A percentile compares a stretch with the other conserved stretches of the same genome.
These are phyloP conservation scores for Psettodes erumei DNA, from an alignment of 2,113 vertebrate species.

Conservation along the genomic window DNA sequence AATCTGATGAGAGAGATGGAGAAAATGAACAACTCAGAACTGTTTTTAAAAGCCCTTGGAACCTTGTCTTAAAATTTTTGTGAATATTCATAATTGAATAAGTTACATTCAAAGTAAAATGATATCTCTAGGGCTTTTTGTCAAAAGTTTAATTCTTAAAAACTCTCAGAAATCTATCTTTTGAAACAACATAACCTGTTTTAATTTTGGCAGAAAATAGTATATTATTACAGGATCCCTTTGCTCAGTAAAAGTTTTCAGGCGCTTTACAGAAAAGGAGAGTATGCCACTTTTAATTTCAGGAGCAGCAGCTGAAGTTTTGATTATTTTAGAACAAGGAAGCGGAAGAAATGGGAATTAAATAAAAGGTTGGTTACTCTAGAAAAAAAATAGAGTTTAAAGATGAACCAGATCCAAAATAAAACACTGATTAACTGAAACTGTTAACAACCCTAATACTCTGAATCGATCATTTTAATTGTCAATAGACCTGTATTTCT, in stretches of 20 bases:
- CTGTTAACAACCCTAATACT: too few species aligned
- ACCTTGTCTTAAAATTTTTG: neutral
- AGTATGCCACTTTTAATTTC: neutral
- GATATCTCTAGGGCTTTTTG: too few species aligned
- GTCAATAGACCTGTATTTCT: too few species aligned
- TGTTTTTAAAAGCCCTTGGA: neutral
- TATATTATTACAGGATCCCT: neutral
- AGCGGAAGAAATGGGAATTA: too few species aligned
- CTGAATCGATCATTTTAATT: too few species aligned
- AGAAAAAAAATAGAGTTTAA: neutral
- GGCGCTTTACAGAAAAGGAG: neutral
- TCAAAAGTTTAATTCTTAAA: too few species aligned
- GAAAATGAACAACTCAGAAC: neutral
- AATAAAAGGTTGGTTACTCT: neutral
- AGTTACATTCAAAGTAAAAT: neutral
- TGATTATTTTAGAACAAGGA: neutral
- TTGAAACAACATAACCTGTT: too few species aligned
- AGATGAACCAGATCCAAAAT: neutral
- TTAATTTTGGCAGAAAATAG: too few species aligned
- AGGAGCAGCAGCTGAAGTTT: neutral
- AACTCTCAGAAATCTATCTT: too few species aligned
- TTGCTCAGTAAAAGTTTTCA: neutral
- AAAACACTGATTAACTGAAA: too few species aligned
- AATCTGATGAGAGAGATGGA: slow-evolving; percentile 18
- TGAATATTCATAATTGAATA: neutral